Evolutionary conservation across 1,140 invertebrate species (phyloP).

Genomic region (Eriocheir sinensis): DNA sequence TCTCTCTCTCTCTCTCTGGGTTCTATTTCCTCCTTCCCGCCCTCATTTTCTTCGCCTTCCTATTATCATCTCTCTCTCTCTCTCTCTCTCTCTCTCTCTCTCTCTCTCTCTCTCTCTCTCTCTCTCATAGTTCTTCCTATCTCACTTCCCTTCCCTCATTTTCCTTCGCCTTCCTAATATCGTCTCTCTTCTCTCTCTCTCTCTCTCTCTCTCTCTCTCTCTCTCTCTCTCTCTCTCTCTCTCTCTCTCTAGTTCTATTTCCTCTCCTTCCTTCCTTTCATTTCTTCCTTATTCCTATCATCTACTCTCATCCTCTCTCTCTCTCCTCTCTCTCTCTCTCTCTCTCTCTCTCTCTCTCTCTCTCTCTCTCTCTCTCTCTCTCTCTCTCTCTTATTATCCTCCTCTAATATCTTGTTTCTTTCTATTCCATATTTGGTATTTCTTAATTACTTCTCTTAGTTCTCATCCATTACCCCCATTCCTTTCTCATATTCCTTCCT

Average conservation of each 20-base stretch:
- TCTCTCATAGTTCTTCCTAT: too few species aligned
- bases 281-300: neutral
- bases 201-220: too few species aligned
- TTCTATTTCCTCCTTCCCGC: neutral
- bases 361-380: too few species aligned
- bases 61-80: neutral
- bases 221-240: too few species aligned
- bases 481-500: neutral
- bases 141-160: too few species aligned
- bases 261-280: neutral
- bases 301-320: too few species aligned
- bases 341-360: too few species aligned
- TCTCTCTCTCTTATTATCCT: neutral
- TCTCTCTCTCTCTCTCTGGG: conserved; percentile 53
- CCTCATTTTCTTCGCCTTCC: neutral
- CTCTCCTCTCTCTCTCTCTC: too few species aligned
- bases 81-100: neutral
- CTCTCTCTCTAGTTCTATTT: too few species aligned
- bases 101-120: neutral
- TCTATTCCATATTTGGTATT: neutral
- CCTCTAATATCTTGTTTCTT: neutral
- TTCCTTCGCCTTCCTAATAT: too few species aligned
- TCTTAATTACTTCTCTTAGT: neutral
- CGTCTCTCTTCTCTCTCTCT: too few species aligned
- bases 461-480: too few species aligned